Base-by-base conservation (phyloP, 2,113 vertebrate genomes). In the Microcebus griseorufus region DNA sequence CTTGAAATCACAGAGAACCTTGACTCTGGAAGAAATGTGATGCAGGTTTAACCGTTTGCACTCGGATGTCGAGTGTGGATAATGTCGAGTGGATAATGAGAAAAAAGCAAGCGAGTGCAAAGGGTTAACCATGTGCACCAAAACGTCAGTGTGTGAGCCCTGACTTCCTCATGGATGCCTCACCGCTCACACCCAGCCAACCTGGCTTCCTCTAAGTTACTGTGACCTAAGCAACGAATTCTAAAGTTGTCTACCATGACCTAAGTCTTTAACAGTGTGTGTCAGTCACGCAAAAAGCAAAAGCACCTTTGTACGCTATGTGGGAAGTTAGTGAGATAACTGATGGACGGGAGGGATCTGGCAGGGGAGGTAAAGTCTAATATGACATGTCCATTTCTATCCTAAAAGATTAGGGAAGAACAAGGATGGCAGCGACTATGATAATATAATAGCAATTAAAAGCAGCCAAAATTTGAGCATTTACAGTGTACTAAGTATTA, bases 151-250 rank as follows among this genome's bases (percentile, higher is more conserved):
- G 5, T 13, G 3, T 13, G 14, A 64, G 18, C 16, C 58, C 60
- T 37, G 22, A 37, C 16, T 42, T 73, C 51, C 53, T 53, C 75
- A 45, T 4, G 22, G 20, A 39, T 10, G 4, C 73, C 23, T 84
- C 11, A 11, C 37, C 23, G 78, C 78, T 70, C 37, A n/a, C 9
- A 3, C 3, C 27, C 23, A 48, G n/a, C 32, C 83, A 72, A 39
- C 18, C 60, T 86, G 73, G 37, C 80, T 95, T 72, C 27, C 51
- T 90, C 80, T n/a, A 83, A 58, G 83, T 18, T 55, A 55, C 17
- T 6, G 17, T 55, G 53, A 18, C 53, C 53, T 20, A 55, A 55
- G 42, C 23, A 48, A 48, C 58, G 37, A 90, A 34, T 3, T 42
- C 6, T n/a, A 72, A 27, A n/a, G 45, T 45, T 45, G 7, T 45